Conservation (phyloP, 2,888 invertebrate genomes). For the Scelioninae gen. 2 region DNA sequence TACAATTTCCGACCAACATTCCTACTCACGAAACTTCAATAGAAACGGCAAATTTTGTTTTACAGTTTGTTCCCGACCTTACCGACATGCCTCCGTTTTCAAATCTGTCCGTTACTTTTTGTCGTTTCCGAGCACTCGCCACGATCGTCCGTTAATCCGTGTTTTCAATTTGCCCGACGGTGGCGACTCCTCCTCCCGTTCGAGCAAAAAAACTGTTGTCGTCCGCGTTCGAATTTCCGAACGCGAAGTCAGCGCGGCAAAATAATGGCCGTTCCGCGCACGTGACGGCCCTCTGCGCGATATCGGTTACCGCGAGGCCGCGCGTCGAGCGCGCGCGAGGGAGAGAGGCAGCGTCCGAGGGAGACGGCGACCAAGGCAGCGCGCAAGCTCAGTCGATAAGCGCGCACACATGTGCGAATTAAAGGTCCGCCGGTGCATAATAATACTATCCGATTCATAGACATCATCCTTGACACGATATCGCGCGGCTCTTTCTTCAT, state of each 20-base stretch:
- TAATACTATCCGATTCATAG: conserved; percentile 69
- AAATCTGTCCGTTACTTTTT: too few relatives aligned
- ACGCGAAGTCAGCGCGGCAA: conserved; percentile 26
- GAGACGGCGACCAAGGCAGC: conserved; percentile 15
- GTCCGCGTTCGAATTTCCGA: conserved; percentile 5
- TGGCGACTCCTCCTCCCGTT: too few relatives aligned
- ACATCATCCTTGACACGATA: conserved; percentile 72
- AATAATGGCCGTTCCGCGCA: conserved; percentile 48
- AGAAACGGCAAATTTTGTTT: too few relatives aligned
- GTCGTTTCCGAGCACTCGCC: too few relatives aligned
- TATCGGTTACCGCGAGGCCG: conserved; percentile 28
- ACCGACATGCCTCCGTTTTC: too few relatives aligned
- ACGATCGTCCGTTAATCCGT: too few relatives aligned
- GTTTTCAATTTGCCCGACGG: too few relatives aligned
- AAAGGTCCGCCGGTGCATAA: conserved; percentile 57
- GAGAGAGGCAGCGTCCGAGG: conserved; percentile 14
- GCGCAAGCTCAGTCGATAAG: conserved; percentile 65
- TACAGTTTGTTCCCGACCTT: too few relatives aligned
- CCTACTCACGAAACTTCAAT: too few relatives aligned
- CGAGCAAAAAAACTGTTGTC: background rate
- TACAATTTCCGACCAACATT: too few relatives aligned
- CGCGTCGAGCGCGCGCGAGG: conserved; percentile 13
- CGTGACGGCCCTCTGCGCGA: conserved; percentile 53
- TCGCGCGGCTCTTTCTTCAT: conserved; percentile 60
- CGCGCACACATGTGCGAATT: conserved; percentile 62